Evolutionary conservation across 2,888 invertebrate genomes (phyloP), one percentile per base, ranked within the genome.

Genomic region (Hofmannophila pseudospretella): DNA sequence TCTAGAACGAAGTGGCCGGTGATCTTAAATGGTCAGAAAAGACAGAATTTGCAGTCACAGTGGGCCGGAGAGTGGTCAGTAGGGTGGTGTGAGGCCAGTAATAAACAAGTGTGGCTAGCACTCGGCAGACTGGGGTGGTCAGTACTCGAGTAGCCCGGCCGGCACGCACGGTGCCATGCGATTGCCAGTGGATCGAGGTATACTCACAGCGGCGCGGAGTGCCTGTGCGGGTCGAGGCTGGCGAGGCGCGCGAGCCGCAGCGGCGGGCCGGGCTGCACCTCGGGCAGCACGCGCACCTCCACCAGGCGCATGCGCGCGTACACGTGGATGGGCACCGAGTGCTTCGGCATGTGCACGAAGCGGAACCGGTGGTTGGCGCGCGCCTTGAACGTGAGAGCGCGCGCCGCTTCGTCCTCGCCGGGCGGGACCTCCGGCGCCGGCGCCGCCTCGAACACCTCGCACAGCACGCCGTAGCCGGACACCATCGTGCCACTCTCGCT

Each of bases 401-500:
- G 35, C 20, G 12, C 29, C 19, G 47, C 31, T n/a, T 16, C 35
- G 26, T 11, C 33, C 40, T 32, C 27, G 11, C 45, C 41, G 47
- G 36, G 46, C 54, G 38, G 47, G 36, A 45, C 54, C 40, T 55
- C 52, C 23, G 54, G 29, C 36, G 8, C 53, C 50, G 16, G 38
- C 20, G 50, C 54, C 41, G 63, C 71, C 66, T 81, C 82, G 54
- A 62, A 68, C 54, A 86, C 77, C 61, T 85, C 84, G 62, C 87
- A 87, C 54, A 88, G 49, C 47, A 77, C 82, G 36, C 87, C 87
- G 54, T 74, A 82, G n/a, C 76, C 79, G 7, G 74, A 73, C 45
- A 73, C 46, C 45, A 48, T 16, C 7, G 39, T 39, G 34, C 74
- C 69, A 3, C 49, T 58, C 51, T 68, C 80, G 33, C 84, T 82